These are phyloP conservation scores for Enteromius paludinosus DNA, from an alignment of 2,797 vertebrate genomes.

Conservation along the genomic window DNA sequence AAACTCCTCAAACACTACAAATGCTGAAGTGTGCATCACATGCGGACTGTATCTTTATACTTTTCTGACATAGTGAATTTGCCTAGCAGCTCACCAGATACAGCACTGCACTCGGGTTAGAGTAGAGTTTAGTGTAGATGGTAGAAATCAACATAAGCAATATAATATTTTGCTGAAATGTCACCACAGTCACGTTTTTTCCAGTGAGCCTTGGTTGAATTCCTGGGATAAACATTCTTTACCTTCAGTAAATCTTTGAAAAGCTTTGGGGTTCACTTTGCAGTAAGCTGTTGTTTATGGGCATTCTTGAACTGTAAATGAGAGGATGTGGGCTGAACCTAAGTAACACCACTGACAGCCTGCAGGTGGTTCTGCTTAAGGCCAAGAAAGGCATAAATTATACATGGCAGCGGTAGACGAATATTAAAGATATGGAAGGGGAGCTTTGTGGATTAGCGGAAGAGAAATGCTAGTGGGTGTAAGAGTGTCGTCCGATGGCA, in stretches of 20 bases:
- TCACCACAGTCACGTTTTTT: not conserved
- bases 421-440: not conserved
- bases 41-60: not conserved
- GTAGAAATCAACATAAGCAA: not conserved
- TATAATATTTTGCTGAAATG: not conserved
- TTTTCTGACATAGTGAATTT: not conserved
- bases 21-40: not conserved
- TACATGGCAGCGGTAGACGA: not conserved
- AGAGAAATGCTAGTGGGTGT: conserved; percentile 11
- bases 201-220: not conserved
- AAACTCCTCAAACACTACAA: not conserved
- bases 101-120: not conserved
- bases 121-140: not conserved
- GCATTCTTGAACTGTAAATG: not conserved
- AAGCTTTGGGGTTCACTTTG: conserved; percentile 1
- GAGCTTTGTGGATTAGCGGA: not conserved
- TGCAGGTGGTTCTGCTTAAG: conserved; percentile 23
- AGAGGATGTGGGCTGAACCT: conserved; percentile 28
- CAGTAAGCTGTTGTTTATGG: conserved; percentile 11
- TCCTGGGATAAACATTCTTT: not conserved
- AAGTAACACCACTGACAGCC: not conserved
- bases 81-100: not conserved
- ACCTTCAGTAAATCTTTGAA: not conserved
- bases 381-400: not conserved
- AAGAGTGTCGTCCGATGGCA: not conserved